Percentiles rank a stretch among this genome's conserved stretches.
Conservation (phyloP, 2,797 vertebrate species). For the Falco naumanni region DNA sequence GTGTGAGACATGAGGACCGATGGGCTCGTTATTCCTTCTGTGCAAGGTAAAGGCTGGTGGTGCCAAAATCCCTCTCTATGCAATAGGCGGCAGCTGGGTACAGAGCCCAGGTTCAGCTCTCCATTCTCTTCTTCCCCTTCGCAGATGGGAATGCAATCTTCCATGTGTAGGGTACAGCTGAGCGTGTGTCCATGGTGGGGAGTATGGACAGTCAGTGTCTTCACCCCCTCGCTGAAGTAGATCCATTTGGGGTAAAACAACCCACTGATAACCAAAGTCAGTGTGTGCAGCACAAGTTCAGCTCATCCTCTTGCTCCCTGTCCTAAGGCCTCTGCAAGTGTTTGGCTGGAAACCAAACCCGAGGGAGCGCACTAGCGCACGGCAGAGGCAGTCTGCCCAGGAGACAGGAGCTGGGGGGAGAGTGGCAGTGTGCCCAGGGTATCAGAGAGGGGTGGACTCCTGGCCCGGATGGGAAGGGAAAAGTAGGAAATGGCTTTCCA, state of each 20-base stretch:
- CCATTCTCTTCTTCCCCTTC: neutral
- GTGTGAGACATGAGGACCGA: neutral
- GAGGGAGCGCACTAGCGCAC: fast-evolving
- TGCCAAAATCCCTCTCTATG: neutral
- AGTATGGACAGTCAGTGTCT: neutral
- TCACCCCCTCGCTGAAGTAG: neutral
- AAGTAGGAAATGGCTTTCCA: neutral
- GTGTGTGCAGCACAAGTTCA: fast-evolving
- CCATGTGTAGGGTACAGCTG: fast-evolving
- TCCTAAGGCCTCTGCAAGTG: neutral
- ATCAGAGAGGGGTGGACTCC: neutral
- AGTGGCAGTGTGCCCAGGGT: neutral
- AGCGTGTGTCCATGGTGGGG: fast-evolving
- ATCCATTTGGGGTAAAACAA: neutral
- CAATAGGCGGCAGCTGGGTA: neutral
- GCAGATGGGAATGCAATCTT: neutral
- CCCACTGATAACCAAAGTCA: neutral
- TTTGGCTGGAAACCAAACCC: neutral
- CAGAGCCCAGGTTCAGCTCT: neutral
- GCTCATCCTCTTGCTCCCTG: neutral
- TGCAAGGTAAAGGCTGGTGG: neutral
- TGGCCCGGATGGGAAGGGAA: neutral
- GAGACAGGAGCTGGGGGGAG: neutral
- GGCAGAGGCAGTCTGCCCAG: neutral
- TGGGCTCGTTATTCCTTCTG: neutral